Base-by-base conservation (phyloP, 1,140 invertebrate genomes). In the Sesamia nonagrioides region DNA sequence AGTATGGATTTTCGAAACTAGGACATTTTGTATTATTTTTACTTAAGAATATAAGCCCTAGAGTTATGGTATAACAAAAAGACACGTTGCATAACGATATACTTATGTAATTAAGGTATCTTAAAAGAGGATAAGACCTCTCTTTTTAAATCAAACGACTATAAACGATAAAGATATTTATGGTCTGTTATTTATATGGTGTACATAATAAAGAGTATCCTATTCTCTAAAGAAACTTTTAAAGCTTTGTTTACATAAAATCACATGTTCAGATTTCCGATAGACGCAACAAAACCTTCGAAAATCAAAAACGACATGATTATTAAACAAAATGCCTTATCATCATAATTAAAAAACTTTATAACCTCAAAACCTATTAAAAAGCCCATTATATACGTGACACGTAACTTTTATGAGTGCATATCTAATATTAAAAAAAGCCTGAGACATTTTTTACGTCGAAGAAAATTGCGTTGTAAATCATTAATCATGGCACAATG, bases 401-500 rank as follows among this genome's bases (percentile, higher is more conserved):
- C 77, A 78, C 37, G 66, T 72, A 61, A 42, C 21, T 75, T 61
- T 72, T 78, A 78, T 68, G 45, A 78, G 56, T 72, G 45, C 77
- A 58, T 78, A 69, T 63, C 77, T 72, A 56, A 82, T 77, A 79
- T 82, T 77, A 79, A 77, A 77, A 80, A 78, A 82, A 79, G 81
- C 58, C 54, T 71, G 42, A 73, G 78, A 81, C 82, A 83, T 89
- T 89, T 86, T 83, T 87, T 81, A 81, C 75, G 86, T 86, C 52
- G 69, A 77, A 90, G 84, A 90, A 92, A 91, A 91, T 89, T 91
- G 88, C 83, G 88, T 86, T 83, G 81, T 86, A 86, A 85, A 84
- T 86, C 91, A 94, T 94, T 94, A 92, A 92, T 92, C 92, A 92
- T 84, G 69, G 74, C 11, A 92, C 92, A 94, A 92, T 92, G 91